A percentile compares a stretch with the other conserved stretches of the same genome.
Conservation (phyloP, 2,797 vertebrate species). For the Anableps anableps region DNA sequence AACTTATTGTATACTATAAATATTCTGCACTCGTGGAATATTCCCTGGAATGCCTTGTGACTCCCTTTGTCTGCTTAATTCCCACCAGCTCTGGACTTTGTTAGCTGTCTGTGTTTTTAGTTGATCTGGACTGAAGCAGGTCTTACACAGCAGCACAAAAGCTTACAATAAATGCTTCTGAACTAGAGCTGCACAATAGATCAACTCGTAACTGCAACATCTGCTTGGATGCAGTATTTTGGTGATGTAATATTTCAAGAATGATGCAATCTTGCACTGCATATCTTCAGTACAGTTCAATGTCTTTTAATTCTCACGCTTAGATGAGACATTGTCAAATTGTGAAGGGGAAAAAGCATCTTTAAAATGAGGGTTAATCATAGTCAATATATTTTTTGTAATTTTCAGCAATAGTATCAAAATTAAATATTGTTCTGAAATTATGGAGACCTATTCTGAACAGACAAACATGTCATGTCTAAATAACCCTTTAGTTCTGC, state of each 20-base stretch:
- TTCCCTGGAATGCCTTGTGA: constrained; percentile 37
- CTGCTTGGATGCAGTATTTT: background rate
- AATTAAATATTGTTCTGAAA: background rate
- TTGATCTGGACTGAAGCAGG: background rate
- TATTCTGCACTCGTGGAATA: constrained; percentile 20
- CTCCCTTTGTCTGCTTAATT: constrained; percentile 4
- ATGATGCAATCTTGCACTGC: background rate
- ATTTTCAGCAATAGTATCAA: background rate
- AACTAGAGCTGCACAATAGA: background rate
- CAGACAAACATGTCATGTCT: background rate
- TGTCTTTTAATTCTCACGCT: background rate
- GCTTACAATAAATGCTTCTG: background rate
- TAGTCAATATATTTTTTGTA: background rate
- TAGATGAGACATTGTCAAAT: background rate
- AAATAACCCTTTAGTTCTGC: background rate
- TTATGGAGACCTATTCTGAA: background rate
- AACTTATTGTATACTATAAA: constrained; percentile 27
- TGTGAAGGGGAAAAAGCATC: background rate
- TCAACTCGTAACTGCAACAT: background rate
- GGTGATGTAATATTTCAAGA: background rate
- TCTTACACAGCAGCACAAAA: background rate
- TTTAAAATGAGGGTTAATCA: background rate
- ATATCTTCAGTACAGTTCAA: background rate
- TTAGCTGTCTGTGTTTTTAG: constrained; percentile 11
- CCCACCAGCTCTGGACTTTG: constrained; percentile 10